Percentiles rank a stretch among this genome's conserved stretches.
phyloP scores from a whole-genome alignment of 1,140 invertebrate species.

The Drosophila rhopaloa region DNA sequence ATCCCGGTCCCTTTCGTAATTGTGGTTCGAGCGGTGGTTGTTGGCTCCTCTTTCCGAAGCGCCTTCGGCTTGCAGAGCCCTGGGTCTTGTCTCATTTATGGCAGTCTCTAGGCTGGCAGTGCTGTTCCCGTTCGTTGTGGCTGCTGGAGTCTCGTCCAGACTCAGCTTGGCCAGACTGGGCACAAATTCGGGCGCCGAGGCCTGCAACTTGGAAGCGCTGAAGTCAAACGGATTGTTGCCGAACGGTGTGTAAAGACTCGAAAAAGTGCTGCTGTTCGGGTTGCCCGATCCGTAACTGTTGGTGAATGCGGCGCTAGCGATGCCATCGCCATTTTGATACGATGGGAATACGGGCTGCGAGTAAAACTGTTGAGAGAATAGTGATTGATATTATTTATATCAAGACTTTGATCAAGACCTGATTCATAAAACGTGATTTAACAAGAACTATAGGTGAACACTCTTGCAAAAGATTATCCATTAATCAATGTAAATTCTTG shows the following conservation, averaged over 20 bases:
- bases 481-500: neutral
- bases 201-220: conserved; percentile 75
- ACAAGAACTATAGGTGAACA: too few species aligned
- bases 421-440: too few species aligned
- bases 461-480: too few species aligned
- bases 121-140: conserved; percentile 33
- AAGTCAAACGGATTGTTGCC: conserved; percentile 76
- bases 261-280: conserved; percentile 28
- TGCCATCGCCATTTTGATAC: conserved; percentile 59
- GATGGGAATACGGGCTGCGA: conserved; percentile 26
- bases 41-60: neutral
- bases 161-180: conserved; percentile 71
- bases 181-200: conserved; percentile 80
- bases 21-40: conserved; percentile 9
- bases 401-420: too few species aligned
- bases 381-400: neutral
- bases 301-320: conserved; percentile 11
- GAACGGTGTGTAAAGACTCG: conserved; percentile 63
- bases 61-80: neutral
- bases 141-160: conserved; percentile 21
- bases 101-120: conserved; percentile 50
- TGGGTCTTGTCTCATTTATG: conserved; percentile 31
- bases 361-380: conserved; percentile 29
- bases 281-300: conserved; percentile 24
- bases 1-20: conserved; percentile 33